These are phyloP conservation scores for Drosophila willistoni DNA, from an alignment of 1,140 invertebrate genomes.

Conservation along the genomic window DNA sequence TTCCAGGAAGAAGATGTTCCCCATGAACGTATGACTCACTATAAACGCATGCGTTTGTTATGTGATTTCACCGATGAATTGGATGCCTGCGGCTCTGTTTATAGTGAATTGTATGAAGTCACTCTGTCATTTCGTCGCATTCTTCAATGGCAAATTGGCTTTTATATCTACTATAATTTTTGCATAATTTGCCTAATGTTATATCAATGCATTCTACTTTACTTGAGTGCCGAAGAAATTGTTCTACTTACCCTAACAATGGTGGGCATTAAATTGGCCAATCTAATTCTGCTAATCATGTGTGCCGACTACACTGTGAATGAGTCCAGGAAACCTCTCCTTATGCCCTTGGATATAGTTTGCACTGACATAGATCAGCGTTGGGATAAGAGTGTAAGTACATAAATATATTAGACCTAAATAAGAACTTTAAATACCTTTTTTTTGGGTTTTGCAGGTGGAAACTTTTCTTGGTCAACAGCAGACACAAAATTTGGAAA, in stretches of 20 bases:
- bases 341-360: conserved; percentile 56
- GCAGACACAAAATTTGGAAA: conserved; percentile 63
- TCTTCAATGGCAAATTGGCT: conserved; percentile 70
- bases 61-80: conserved; percentile 62
- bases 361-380: conserved; percentile 65
- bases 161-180: conserved; percentile 72
- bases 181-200: conserved; percentile 64
- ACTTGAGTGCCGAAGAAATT: conserved; percentile 37
- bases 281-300: conserved; percentile 63
- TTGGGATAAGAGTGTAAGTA: conserved; percentile 65
- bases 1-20: conserved; percentile 1
- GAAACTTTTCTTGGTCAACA: conserved; percentile 42
- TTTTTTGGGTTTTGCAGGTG: background rate
- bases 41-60: conserved; percentile 55
- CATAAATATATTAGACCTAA: no score
- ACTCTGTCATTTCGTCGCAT: conserved; percentile 55
- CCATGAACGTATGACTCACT: conserved; percentile 38
- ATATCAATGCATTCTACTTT: conserved; percentile 58
- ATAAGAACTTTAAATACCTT: no score
- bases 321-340: conserved; percentile 46
- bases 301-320: conserved; percentile 59
- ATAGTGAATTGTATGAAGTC: conserved; percentile 56
- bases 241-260: conserved; percentile 41
- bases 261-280: conserved; percentile 54
- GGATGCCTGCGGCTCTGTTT: conserved; percentile 57